Conservation (phyloP, 2,113 vertebrate species). For the Tragelaphus imberbis region DNA sequence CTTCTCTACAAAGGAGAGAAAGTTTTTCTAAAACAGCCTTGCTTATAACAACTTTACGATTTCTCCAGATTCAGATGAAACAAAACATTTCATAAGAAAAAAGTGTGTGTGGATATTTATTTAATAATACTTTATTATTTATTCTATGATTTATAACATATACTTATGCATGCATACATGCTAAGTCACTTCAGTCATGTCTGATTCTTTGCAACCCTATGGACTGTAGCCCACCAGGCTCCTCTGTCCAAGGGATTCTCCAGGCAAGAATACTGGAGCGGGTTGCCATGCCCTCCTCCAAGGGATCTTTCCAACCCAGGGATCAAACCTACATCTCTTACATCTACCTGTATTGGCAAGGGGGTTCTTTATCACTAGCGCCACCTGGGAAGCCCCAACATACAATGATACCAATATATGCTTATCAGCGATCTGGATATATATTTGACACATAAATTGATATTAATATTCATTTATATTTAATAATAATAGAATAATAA, state of each 20-base stretch:
- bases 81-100: background rate
- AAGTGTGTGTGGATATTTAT: background rate
- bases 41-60: background rate
- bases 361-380: background rate
- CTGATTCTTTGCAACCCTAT: background rate
- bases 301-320: background rate
- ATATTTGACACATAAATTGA: background rate
- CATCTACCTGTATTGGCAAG: background rate
- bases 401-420: background rate
- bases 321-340: background rate
- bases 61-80: background rate
- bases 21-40: background rate
- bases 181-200: background rate
- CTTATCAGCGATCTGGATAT: background rate
- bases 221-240: background rate
- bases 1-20: background rate
- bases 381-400: background rate
- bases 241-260: background rate
- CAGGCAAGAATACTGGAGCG: background rate
- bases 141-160: background rate
- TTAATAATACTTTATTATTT: background rate
- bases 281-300: background rate
- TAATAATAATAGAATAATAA: background rate
- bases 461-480: background rate
- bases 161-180: background rate